A percentile compares a stretch with the other conserved stretches of the same genome.
phyloP scores from a whole-genome alignment of 1,140 invertebrate genomes.

The Lucilia cuprina region DNA sequence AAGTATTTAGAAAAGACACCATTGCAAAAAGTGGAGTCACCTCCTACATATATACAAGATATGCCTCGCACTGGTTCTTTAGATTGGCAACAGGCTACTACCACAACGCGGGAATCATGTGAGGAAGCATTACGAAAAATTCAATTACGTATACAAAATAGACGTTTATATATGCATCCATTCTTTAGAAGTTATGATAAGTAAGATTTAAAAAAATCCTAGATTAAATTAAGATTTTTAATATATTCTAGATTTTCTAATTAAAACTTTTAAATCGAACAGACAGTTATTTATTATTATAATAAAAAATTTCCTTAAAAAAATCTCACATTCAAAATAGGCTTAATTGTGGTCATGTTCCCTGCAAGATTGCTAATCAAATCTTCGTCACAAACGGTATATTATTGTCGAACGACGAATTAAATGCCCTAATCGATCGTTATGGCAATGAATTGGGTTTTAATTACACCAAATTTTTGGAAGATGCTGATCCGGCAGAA shows the following conservation, averaged over 20 bases:
- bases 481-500: slow-evolving; percentile 64
- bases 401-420: slow-evolving; percentile 68
- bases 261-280: no score
- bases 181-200: slow-evolving; percentile 73
- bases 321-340: slow-evolving; percentile 57
- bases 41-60: slow-evolving; percentile 63
- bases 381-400: slow-evolving; percentile 70
- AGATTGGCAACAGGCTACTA: slow-evolving; percentile 64
- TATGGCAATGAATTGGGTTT: slow-evolving; percentile 76
- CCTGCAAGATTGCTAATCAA: slow-evolving; percentile 71
- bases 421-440: slow-evolving; percentile 71
- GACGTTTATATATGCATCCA: slow-evolving; percentile 68
- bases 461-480: slow-evolving; percentile 71
- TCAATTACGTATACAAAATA: slow-evolving; percentile 63
- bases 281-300: no score
- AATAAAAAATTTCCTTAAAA: background rate
- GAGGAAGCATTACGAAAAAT: slow-evolving; percentile 66
- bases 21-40: slow-evolving; percentile 58
- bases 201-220: slow-evolving; percentile 60
- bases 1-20: slow-evolving; percentile 74
- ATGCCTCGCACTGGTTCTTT: slow-evolving; percentile 62
- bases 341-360: slow-evolving; percentile 72
- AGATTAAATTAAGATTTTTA: no score
- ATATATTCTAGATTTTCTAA: no score
- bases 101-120: slow-evolving; percentile 63